Base-by-base conservation (phyloP, 37 sponge, comb jelly and placozoan genomes). In the Eunapius fragilis region DNA sequence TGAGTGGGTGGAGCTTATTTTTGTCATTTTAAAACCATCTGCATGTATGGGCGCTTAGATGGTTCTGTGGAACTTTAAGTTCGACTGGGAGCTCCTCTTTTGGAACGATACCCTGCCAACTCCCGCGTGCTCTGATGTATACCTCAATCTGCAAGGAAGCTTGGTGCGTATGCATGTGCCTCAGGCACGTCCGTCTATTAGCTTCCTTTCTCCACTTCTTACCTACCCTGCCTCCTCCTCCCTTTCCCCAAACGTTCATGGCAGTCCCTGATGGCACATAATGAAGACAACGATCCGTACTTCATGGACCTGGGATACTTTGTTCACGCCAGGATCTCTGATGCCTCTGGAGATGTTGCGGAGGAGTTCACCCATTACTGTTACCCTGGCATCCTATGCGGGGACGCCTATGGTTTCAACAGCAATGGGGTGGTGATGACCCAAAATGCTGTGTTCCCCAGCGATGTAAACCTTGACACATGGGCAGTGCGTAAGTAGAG, bases 381-480 rank as follows among this genome's bases (percentile, higher is more conserved):
- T 41, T 89, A 89, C 68, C 68, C 89, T 10, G 89, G 84, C 36
- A 48, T 72, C 30, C 67, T 89, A 27, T 89, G 84, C 84, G 89
- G 89, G 12, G 77, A 76, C 36, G 89, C 89, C 25, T 89, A 84
- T 72, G 84, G 89, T 27, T 89, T 77, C 38, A 89, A 89, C 49
- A 38, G 26, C 33, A 26, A n/a, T 2, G 80, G 80, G 5, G 23
- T 83, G n/a, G 84, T 84, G 6, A 33, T 76, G 27, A 75, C 84
- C 23, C 27, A 12, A 13, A 89, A 89, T 83, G 89, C 89, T 33
- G 75, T 89, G 31, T 89, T 89, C 36, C 89, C 89, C 26, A 89
- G 70, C 58, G 58, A 58, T 58, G 58, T 58, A 10, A 48, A 36
- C 25, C 68, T 84, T 32, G 77, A 76, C 24, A 27, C 75, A 2